phyloP scores from a whole-genome alignment of 2,797 vertebrate species.

The Betta splendens region DNA sequence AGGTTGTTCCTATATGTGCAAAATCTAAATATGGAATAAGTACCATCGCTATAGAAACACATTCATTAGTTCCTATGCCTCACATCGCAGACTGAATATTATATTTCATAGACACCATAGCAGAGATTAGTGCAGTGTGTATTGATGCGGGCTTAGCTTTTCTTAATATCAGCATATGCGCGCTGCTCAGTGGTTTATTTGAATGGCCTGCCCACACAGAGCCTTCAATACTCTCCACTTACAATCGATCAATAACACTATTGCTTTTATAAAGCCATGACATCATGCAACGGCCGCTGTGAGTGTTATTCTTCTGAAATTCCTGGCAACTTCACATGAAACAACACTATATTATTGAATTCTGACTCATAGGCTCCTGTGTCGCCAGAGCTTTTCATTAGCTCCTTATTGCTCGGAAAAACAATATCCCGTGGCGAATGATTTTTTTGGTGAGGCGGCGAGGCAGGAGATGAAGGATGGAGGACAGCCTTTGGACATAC shows the following conservation, averaged over 20 bases:
- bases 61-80: slow-evolving; percentile 10
- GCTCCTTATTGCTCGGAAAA: slow-evolving; percentile 21
- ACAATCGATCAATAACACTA: slow-evolving; percentile 67
- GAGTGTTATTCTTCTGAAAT: slow-evolving; percentile 38
- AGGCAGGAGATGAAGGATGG: slow-evolving; percentile 52
- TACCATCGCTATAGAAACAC: not conserved
- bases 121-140: slow-evolving; percentile 27
- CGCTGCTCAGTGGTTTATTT: slow-evolving; percentile 46
- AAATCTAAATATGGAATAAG: not conserved
- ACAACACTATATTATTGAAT: slow-evolving; percentile 48
- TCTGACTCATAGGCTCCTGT: slow-evolving; percentile 42
- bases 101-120: slow-evolving; percentile 32
- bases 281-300: slow-evolving; percentile 49
- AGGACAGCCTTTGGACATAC: slow-evolving; percentile 61
- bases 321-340: slow-evolving; percentile 54
- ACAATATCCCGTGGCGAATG: slow-evolving; percentile 26
- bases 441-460: slow-evolving; percentile 32
- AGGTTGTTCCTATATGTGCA: slow-evolving; percentile 3
- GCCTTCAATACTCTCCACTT: slow-evolving; percentile 67
- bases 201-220: slow-evolving; percentile 49
- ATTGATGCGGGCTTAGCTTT: slow-evolving; percentile 31
- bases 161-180: slow-evolving; percentile 47
- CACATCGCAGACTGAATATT: slow-evolving; percentile 31
- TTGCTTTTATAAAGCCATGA: slow-evolving; percentile 65
- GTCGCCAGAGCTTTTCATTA: slow-evolving; percentile 54